A percentile compares a stretch with the other conserved stretches of the same genome.
These are phyloP conservation scores for Carassius gibelio DNA, from an alignment of 2,113 vertebrate genomes.

Conservation along the genomic window DNA sequence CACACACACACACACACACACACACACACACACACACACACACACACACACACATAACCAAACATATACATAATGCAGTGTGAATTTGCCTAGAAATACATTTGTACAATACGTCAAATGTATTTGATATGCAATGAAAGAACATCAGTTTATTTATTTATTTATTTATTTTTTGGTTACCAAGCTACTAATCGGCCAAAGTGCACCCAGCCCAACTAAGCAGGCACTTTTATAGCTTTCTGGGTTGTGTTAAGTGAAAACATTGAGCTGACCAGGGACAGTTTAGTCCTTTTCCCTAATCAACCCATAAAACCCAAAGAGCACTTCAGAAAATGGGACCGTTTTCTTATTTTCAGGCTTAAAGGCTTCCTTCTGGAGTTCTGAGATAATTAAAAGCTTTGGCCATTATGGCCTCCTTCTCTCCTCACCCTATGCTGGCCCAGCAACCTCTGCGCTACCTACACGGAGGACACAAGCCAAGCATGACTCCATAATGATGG, in stretches of 20 bases:
- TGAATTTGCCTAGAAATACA: too few relatives aligned
- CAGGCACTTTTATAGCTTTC: slow-evolving; percentile 21
- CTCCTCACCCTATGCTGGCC: slow-evolving; percentile 10
- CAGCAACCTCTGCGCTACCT: slow-evolving; percentile 31
- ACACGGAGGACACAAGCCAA: slow-evolving; percentile 51
- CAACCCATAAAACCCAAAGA: slow-evolving; percentile 35
- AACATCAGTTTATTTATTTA: too few relatives aligned
- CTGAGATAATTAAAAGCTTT: slow-evolving; percentile 37
- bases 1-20: too few relatives aligned
- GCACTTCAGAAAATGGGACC: background rate
- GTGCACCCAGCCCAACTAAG: background rate
- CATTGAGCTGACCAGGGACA: background rate
- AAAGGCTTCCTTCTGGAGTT: slow-evolving; percentile 34
- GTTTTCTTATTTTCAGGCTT: slow-evolving; percentile 27
- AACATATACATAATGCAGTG: too few relatives aligned
- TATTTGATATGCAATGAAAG: background rate
- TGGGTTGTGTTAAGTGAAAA: background rate
- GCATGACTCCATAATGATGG: slow-evolving; percentile 54
- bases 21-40: too few relatives aligned
- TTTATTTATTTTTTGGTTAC: background rate
- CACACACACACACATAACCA: too few relatives aligned
- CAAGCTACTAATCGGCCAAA: background rate
- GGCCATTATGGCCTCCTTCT: slow-evolving; percentile 34
- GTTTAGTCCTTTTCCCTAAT: background rate
- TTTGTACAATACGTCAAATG: background rate